Percentiles rank a stretch among this genome's conserved stretches.
phyloP scores from a whole-genome alignment of 2,113 vertebrate species.

The Plecturocebus donacophilus region DNA sequence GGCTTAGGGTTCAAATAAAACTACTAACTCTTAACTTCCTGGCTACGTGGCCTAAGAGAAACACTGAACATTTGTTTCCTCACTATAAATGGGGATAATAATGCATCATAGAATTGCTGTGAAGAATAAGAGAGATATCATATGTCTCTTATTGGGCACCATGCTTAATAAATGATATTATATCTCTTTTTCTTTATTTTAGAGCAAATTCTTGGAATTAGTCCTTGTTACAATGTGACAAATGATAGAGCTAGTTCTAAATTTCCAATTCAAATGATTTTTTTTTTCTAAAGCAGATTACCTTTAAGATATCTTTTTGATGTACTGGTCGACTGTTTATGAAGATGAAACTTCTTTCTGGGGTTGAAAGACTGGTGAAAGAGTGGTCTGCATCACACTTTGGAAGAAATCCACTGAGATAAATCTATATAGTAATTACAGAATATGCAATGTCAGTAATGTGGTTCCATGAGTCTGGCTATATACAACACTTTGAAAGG shows the following conservation, averaged over 20 bases:
- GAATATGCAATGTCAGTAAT: not conserved
- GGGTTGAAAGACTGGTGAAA: conserved; percentile 89
- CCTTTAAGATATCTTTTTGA: conserved; percentile 97
- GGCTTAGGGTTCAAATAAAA: not conserved
- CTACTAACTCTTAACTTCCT: not conserved
- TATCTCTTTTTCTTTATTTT: conserved; percentile 27
- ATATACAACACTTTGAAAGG: not conserved
- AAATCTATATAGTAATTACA: conserved; percentile 85
- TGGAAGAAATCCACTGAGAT: conserved; percentile 94
- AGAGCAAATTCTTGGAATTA: conserved; percentile 22
- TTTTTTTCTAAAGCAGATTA: conserved; percentile 77
- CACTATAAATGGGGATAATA: not conserved
- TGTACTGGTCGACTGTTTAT: conserved; percentile 93
- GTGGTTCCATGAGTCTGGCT: not conserved
- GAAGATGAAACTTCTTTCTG: conserved; percentile 94
- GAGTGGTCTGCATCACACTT: conserved; percentile 88
- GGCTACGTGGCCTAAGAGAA: not conserved
- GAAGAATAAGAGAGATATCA: not conserved
- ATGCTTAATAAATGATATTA: not conserved
- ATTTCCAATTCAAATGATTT: not conserved
- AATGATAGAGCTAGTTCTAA: not conserved
- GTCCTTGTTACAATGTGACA: conserved; percentile 10
- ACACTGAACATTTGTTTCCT: conserved; percentile 37
- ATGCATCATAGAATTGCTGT: not conserved
- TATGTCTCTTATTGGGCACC: not conserved